A percentile compares a stretch with the other conserved stretches of the same genome.
Conservation (phyloP, 2,113 vertebrate species). For the Neolamprologus sp. region DNA sequence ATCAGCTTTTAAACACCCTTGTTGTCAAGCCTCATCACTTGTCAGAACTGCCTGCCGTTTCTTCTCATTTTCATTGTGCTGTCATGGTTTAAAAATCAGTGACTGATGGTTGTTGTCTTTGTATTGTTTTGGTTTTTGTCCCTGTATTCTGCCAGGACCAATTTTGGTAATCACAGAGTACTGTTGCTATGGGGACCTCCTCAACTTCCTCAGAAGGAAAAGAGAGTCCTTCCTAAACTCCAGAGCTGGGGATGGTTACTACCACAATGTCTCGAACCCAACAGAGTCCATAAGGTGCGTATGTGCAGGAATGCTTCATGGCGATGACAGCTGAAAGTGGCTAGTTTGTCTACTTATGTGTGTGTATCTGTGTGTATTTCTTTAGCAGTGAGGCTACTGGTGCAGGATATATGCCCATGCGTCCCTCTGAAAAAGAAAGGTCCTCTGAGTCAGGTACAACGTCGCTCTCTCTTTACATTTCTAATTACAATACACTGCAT, state of each 20-base stretch:
- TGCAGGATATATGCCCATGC: conserved; percentile 92
- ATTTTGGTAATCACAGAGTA: conserved; percentile 97
- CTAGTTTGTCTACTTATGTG: neutral
- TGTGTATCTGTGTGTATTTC: conserved; percentile 3
- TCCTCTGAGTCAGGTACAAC: conserved; percentile 64
- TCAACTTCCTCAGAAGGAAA: conserved; percentile 95
- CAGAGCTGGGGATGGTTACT: conserved; percentile 81
- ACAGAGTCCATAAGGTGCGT: conserved; percentile 48
- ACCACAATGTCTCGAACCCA: conserved; percentile 78
- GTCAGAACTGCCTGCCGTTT: neutral
- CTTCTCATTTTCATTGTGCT: neutral
- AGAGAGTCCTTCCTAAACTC: conserved; percentile 88
- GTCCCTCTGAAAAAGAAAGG: conserved; percentile 75
- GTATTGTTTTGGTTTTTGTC: neutral
- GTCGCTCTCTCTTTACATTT: neutral
- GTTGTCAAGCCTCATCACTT: neutral
- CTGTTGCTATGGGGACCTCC: conserved; percentile 98
- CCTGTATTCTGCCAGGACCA: conserved; percentile 75
- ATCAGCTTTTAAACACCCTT: neutral
- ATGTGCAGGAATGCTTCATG: neutral
- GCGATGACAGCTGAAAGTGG: neutral
- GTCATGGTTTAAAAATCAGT: neutral
- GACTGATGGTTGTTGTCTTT: neutral
- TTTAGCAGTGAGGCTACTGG: conserved; percentile 69
- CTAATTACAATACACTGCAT: neutral